A percentile compares a stretch with the other conserved stretches of the same genome.
These are phyloP conservation scores for Pyrgilauda ruficollis DNA, from an alignment of 2,113 vertebrate species.

Conservation along the genomic window DNA sequence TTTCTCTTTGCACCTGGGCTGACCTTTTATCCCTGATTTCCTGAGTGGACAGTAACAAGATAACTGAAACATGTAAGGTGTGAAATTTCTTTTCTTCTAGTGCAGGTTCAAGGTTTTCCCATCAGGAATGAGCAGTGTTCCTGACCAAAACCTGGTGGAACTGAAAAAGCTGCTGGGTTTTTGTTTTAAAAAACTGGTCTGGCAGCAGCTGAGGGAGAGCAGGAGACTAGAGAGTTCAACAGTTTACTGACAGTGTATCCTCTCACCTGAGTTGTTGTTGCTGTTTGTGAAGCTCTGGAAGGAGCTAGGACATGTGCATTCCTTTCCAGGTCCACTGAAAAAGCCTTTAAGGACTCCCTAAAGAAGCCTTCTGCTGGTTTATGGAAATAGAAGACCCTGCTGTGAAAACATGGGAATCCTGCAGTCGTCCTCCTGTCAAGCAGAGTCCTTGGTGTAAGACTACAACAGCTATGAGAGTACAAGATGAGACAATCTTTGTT, in stretches of 20 bases:
- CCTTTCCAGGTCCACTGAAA: not conserved
- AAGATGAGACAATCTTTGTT: not conserved
- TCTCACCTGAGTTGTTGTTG: not conserved
- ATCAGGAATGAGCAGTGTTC: not conserved
- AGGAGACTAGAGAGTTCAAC: not conserved
- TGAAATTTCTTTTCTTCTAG: not conserved
- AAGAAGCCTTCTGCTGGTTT: not conserved
- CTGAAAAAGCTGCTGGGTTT: not conserved
- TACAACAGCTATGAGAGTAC: not conserved
- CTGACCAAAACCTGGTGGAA: not conserved
- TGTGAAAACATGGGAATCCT: not conserved
- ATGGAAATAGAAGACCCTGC: not conserved
- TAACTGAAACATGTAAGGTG: not conserved
- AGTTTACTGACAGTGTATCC: rapidly evolving
- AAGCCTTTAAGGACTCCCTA: not conserved
- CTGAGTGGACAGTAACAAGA: not conserved
- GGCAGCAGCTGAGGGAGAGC: not conserved
- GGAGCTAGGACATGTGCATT: not conserved
- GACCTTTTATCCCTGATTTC: not conserved
- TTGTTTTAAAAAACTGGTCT: not conserved
- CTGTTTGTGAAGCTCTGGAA: not conserved
- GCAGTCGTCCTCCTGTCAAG: not conserved
- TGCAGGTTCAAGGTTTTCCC: not conserved
- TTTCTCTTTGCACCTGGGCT: not conserved
- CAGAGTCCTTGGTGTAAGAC: not conserved